Conservation (phyloP, 2,113 vertebrate species). For the Pteropus alecto region DNA sequence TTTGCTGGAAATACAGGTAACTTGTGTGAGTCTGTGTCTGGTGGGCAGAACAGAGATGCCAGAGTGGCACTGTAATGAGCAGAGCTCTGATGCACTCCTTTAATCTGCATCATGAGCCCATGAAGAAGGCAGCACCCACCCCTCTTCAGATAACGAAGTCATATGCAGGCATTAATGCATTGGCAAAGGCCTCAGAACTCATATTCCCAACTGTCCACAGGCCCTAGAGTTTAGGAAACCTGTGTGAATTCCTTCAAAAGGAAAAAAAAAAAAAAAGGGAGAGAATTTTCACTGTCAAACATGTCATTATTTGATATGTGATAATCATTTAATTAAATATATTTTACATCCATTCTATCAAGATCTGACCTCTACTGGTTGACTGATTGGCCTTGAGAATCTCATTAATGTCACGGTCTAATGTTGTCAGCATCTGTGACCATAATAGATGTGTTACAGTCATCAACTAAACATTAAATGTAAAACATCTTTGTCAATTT, state of each 20-base stretch:
- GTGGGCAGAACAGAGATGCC: not conserved
- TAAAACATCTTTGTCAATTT: not conserved
- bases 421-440: not conserved
- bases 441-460: not conserved
- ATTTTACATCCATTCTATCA: not conserved
- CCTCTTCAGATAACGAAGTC: not conserved
- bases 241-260: not conserved
- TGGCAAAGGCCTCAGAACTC: not conserved
- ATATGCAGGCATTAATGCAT: not conserved
- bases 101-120: not conserved
- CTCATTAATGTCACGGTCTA: not conserved
- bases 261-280: no score
- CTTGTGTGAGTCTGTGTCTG: not conserved
- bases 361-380: not conserved
- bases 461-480: not conserved
- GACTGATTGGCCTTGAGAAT: not conserved
- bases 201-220: not conserved
- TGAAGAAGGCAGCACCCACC: not conserved
- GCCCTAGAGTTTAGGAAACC: not conserved
- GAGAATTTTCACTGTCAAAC: not conserved
- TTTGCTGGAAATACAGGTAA: not conserved
- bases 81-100: not conserved
- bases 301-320: not conserved
- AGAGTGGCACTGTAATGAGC: not conserved
- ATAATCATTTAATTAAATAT: not conserved